These are phyloP conservation scores for Dryoscopus gambensis DNA, from an alignment of 2,113 vertebrate genomes.

Conservation along the genomic window DNA sequence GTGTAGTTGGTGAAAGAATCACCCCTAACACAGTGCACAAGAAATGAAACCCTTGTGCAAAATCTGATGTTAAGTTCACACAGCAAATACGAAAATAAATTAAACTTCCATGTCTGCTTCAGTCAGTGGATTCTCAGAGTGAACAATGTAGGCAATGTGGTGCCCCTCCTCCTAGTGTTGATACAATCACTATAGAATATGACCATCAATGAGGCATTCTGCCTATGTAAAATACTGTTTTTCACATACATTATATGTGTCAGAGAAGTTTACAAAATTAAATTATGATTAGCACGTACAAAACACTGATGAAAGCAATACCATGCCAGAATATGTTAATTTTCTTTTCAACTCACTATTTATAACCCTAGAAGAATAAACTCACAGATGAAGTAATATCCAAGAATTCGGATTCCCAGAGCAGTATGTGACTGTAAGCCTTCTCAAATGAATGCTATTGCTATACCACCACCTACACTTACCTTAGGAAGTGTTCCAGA, in stretches of 20 bases:
- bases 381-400: background rate
- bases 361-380: background rate
- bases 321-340: background rate
- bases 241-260: background rate
- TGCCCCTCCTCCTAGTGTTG: background rate
- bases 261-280: background rate
- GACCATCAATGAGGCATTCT: background rate
- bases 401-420: background rate
- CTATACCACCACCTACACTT: background rate
- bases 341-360: background rate
- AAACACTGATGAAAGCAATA: background rate
- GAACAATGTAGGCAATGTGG: background rate
- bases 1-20: background rate
- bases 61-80: background rate
- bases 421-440: background rate
- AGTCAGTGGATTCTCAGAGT: background rate
- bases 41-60: background rate
- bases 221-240: background rate
- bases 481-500: constrained; percentile 64
- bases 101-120: background rate
- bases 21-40: background rate
- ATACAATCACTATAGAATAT: background rate
- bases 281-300: background rate
- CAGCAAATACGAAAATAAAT: background rate
- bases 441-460: background rate